These are phyloP conservation scores for Microctonus aethiopoides DNA, from an alignment of 2,888 invertebrate genomes.

Conservation along the genomic window DNA sequence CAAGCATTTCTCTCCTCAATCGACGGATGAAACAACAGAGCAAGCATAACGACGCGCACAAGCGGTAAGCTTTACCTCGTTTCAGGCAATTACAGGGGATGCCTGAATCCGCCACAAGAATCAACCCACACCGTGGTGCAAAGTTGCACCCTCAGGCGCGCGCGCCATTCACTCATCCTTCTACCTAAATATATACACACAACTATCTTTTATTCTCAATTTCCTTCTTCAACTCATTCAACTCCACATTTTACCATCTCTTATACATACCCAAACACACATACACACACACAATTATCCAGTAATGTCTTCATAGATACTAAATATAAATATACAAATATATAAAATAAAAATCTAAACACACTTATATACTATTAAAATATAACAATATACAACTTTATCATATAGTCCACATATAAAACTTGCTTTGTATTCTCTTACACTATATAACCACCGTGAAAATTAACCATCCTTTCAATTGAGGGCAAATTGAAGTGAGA, in stretches of 20 bases:
- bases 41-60: constrained; percentile 30
- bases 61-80: constrained; percentile 61
- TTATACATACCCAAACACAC: constrained; percentile 33
- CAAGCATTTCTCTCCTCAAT: constrained; percentile 15
- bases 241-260: constrained; percentile 18
- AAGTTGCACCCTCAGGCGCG: constrained; percentile 43
- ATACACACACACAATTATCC: constrained; percentile 25
- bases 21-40: constrained; percentile 35
- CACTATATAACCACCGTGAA: constrained; percentile 36
- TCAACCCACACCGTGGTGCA: constrained; percentile 54
- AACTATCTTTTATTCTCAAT: constrained; percentile 13
- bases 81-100: constrained; percentile 65
- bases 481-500: constrained; percentile 27
- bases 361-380: too few species aligned
- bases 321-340: too few species aligned
- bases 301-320: too few species aligned
- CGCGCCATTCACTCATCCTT: constrained; percentile 27
- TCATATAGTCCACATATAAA: constrained; percentile 29
- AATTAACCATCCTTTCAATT: constrained; percentile 40
- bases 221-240: constrained; percentile 26
- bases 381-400: constrained; percentile 12
- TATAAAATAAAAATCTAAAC: background rate
- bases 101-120: constrained; percentile 66
- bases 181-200: constrained; percentile 11
- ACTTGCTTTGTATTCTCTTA: too few species aligned